A percentile compares a stretch with the other conserved stretches of the same genome.
These are phyloP conservation scores for Trichopria drosophilae DNA, from an alignment of 2,888 invertebrate genomes.

Conservation along the genomic window DNA sequence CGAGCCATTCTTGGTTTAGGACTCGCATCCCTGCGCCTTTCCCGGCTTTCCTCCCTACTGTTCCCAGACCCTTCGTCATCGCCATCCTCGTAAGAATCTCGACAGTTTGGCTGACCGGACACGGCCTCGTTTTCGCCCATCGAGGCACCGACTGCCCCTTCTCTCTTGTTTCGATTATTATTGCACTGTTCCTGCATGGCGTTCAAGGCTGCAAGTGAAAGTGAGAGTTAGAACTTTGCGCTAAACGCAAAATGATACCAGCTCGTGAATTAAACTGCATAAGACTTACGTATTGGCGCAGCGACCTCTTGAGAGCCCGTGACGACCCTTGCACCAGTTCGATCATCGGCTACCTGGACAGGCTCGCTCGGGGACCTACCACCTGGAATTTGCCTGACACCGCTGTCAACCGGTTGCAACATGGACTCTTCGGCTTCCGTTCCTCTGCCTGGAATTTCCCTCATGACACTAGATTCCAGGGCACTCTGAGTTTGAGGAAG, in stretches of 20 bases:
- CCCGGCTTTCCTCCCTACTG: conserved; percentile 53
- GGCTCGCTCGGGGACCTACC: conserved; percentile 51
- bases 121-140: conserved; percentile 44
- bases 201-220: conserved; percentile 35
- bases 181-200: conserved; percentile 44
- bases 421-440: conserved; percentile 46
- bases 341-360: conserved; percentile 44
- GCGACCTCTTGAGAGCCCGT: conserved; percentile 53
- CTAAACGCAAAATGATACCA: neutral
- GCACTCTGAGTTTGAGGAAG: conserved; percentile 36
- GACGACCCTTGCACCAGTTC: conserved; percentile 48
- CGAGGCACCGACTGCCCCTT: conserved; percentile 55
- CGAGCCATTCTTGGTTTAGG: conserved; percentile 48
- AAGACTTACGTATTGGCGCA: conserved; percentile 41
- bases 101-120: conserved; percentile 45
- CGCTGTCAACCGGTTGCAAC: conserved; percentile 42
- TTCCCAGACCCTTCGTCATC: conserved; percentile 54
- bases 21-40: conserved; percentile 50
- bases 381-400: conserved; percentile 50
- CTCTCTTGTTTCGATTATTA: conserved; percentile 51
- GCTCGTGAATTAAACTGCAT: neutral
- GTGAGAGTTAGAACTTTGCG: neutral
- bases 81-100: conserved; percentile 54
- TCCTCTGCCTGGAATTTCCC: conserved; percentile 52
- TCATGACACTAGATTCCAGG: conserved; percentile 44